These are phyloP conservation scores for Charadrius vociferus DNA, from an alignment of 2,113 vertebrate genomes.

Conservation along the genomic window DNA sequence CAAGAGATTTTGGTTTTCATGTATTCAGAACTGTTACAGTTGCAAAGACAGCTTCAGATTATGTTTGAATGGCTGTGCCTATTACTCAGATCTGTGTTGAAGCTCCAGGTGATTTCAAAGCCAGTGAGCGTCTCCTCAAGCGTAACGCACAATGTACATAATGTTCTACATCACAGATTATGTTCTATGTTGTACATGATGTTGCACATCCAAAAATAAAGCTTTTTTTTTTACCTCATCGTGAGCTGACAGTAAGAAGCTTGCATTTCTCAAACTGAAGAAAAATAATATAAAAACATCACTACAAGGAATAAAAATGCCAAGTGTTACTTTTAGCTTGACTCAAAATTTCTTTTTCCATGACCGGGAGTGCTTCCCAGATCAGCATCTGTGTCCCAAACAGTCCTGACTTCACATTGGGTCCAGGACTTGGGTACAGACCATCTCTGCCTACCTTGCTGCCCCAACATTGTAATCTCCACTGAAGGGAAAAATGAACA, in stretches of 20 bases:
- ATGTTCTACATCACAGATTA: neutral
- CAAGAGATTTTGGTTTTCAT: neutral
- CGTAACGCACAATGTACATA: fast-evolving
- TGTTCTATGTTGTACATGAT: neutral
- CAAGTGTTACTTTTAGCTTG: neutral
- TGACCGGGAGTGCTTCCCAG: neutral
- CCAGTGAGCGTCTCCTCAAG: neutral
- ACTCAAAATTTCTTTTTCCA: neutral
- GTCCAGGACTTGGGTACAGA: neutral
- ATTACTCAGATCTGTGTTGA: neutral
- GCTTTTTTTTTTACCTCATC: neutral
- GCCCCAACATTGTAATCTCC: neutral
- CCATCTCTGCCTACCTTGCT: neutral
- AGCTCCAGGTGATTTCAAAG: neutral
- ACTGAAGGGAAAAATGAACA: neutral
- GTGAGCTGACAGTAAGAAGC: neutral
- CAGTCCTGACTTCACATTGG: neutral
- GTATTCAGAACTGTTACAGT: neutral
- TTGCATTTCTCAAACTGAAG: neutral
- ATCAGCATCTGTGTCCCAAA: neutral
- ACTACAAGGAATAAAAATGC: neutral
- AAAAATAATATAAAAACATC: neutral
- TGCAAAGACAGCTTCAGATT: neutral
- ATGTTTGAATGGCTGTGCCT: neutral
- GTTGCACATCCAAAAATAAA: neutral